phyloP scores from a whole-genome alignment of 2,113 vertebrate species.

The Carollia perspicillata region DNA sequence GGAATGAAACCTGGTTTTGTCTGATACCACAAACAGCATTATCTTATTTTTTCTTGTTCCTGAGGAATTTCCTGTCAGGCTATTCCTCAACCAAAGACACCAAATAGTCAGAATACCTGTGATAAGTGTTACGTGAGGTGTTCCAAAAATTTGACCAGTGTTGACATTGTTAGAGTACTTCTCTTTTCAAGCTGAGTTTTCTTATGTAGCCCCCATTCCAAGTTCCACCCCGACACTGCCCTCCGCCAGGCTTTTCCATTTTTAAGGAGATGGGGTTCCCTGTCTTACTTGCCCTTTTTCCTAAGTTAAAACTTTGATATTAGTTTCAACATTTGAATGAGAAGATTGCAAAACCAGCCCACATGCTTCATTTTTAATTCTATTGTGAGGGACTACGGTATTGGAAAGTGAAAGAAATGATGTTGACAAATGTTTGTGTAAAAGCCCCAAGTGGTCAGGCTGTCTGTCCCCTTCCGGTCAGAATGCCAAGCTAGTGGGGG shows the following conservation, averaged over 20 bases:
- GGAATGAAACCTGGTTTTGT: not conserved
- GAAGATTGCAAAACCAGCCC: slow-evolving; percentile 45
- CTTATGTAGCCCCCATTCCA: not conserved
- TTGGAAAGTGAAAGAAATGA: slow-evolving; percentile 36
- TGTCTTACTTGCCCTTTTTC: slow-evolving; percentile 73
- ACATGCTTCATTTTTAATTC: slow-evolving; percentile 64
- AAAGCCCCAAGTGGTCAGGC: slow-evolving; percentile 27
- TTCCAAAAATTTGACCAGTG: not conserved
- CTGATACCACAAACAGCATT: not conserved
- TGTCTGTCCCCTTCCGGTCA: slow-evolving; percentile 6
- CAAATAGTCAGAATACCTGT: not conserved
- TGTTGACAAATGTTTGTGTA: slow-evolving; percentile 32
- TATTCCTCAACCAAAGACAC: not conserved
- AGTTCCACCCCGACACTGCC: not conserved
- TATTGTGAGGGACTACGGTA: slow-evolving; percentile 18
- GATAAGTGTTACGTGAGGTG: not conserved
- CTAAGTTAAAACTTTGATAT: slow-evolving; percentile 73
- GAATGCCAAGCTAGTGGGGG: not conserved
- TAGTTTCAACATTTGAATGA: slow-evolving; percentile 57
- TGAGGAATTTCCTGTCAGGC: not conserved
- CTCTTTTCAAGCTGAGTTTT: not conserved
- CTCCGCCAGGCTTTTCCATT: slow-evolving; percentile 31
- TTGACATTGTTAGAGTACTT: not conserved
- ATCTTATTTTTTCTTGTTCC: not conserved
- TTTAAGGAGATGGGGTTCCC: slow-evolving; percentile 63